These are phyloP conservation scores for Blera fallax DNA, from an alignment of 2,888 invertebrate species.

Conservation along the genomic window DNA sequence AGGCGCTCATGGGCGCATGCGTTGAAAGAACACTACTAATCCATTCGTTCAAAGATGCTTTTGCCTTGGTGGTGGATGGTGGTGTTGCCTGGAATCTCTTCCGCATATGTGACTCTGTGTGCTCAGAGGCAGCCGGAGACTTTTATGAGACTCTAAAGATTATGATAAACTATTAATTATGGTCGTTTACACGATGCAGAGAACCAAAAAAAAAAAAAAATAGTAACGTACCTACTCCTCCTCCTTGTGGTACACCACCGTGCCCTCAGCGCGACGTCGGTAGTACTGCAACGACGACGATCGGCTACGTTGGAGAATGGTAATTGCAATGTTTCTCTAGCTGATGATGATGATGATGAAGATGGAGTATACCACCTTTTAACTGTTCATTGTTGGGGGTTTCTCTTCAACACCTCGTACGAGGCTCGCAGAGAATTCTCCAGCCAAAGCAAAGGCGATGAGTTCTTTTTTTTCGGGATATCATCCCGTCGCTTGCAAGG, in stretches of 20 bases:
- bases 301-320: slow-evolving; percentile 49
- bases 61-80: background rate
- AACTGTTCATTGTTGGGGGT: slow-evolving; percentile 68
- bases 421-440: slow-evolving; percentile 29
- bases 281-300: background rate
- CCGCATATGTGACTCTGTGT: slow-evolving; percentile 67
- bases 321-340: slow-evolving; percentile 71
- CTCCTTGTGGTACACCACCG: slow-evolving; percentile 49
- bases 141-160: slow-evolving; percentile 72
- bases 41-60: slow-evolving; percentile 64
- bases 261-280: background rate
- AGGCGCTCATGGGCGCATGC: slow-evolving; percentile 63
- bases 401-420: slow-evolving; percentile 60
- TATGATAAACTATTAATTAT: slow-evolving; percentile 73
- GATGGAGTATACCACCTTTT: slow-evolving; percentile 70
- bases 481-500: slow-evolving; percentile 45
- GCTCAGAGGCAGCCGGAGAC: slow-evolving; percentile 52
- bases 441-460: slow-evolving; percentile 8
- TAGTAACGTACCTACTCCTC: slow-evolving; percentile 41
- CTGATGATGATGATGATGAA: slow-evolving; percentile 71
- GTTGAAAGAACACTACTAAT: slow-evolving; percentile 69
- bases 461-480: slow-evolving; percentile 53
- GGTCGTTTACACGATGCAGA: slow-evolving; percentile 64
- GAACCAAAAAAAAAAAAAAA: slow-evolving; percentile 9
- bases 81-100: slow-evolving; percentile 51